Evolutionary conservation across 1,140 invertebrate species (phyloP), one percentile per base, ranked within the genome.

Genomic region (Procambarus clarkii): DNA sequence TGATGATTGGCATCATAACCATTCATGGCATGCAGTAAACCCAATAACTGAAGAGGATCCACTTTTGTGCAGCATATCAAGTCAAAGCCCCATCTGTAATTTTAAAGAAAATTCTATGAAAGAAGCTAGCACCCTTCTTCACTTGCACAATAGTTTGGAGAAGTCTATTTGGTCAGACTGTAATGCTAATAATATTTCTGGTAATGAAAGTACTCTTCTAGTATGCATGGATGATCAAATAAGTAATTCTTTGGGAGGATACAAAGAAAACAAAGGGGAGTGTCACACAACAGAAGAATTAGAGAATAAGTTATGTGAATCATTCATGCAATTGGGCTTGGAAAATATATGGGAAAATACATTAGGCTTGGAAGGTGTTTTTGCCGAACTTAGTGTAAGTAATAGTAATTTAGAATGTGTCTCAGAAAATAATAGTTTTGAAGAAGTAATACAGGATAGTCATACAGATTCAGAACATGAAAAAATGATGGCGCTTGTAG

Each of bases 141-240:
- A 79, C 46, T n/a, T 91, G 24, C 81, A 85, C 46, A 88, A 79
- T 44, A 79, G 85, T 71, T 60, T 82, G 45, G 88, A 92, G 71
- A 93, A 93, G 54, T 92, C 87, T 64, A 92, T 93, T 60, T 93
- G 92, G 92, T 91, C 92, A 18, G 92, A 93, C 74, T 92, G 82
- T 50, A 93, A 93, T 90, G 92, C 89, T 60, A 93, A 93, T 81
- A 84, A 93, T 91, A 92, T 93, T 8, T 54, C 89, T 44, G 76
- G 77, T 83, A 85, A 46, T 86, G 89, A 91, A n/a, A 64, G 77
- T 46, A 48, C 83, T 8, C 34, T 91, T 54, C 77, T 71, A 50
- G 34, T 83, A 3, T 91, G 89, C 82, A 60, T 85, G 24, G 89
- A 85, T 46, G 76, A 91, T 34, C 58, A 50, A 7, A 48, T 54